Percentiles rank a stretch among this genome's conserved stretches.
These are phyloP conservation scores for Actinia tenebrosa DNA, from an alignment of 64 coral and sea anemone genomes.

Conservation along the genomic window DNA sequence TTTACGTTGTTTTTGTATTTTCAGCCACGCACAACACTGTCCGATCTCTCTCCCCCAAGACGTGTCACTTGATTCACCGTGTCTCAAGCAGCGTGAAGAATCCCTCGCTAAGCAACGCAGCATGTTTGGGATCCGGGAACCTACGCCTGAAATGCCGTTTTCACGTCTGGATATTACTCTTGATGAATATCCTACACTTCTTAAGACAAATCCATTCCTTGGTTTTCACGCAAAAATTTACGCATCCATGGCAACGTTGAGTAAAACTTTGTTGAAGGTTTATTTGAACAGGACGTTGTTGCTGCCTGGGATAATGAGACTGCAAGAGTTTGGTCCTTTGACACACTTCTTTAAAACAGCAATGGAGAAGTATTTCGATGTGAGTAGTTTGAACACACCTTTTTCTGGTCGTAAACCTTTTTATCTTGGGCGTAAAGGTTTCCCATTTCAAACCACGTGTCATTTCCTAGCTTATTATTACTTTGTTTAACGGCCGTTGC, in stretches of 20 bases:
- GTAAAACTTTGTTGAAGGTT: background rate
- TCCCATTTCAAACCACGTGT: too few relatives aligned
- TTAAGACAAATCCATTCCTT: background rate
- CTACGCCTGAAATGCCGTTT: constrained; percentile 1
- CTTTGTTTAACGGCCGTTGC: too few relatives aligned
- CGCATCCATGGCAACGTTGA: background rate
- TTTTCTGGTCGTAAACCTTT: background rate
- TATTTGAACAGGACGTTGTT: background rate
- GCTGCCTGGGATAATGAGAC: background rate
- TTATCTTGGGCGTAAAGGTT: too few relatives aligned
- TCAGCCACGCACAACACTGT: background rate
- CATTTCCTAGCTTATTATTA: too few relatives aligned
- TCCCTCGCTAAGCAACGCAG: background rate
- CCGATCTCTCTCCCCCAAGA: background rate
- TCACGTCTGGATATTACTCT: background rate
- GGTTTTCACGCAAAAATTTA: background rate
- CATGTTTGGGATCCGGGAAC: background rate
- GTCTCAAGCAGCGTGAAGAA: background rate
- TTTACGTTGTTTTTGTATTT: background rate
- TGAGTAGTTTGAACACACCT: background rate
- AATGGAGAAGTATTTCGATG: background rate
- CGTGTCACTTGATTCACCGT: background rate
- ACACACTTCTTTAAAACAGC: background rate
- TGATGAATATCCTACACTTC: background rate
- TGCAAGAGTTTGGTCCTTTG: background rate